Evolutionary conservation across 2,113 vertebrate genomes (phyloP).

Genomic region (Myxocyprinus asiaticus): DNA sequence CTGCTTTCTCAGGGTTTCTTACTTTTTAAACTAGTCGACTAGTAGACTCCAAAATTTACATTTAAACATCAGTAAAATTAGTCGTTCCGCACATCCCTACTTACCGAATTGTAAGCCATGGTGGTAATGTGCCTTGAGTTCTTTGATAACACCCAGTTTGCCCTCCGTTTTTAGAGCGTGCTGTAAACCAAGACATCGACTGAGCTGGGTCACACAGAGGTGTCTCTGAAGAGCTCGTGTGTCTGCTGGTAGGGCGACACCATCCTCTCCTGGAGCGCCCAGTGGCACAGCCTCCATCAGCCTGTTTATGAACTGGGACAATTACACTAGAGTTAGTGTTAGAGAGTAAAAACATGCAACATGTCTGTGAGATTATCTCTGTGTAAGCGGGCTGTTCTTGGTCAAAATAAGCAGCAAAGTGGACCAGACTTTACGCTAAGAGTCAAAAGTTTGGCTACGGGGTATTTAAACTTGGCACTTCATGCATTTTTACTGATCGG

Average conservation of each 20-base stretch:
- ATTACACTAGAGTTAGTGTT: neutral
- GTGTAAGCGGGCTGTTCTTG: no score
- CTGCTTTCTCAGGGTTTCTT: no score
- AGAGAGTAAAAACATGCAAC: no score
- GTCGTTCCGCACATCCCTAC: conserved; percentile 52
- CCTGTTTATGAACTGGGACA: conserved; percentile 84
- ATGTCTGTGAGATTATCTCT: no score
- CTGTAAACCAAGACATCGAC: conserved; percentile 86
- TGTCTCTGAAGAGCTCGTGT: conserved; percentile 92
- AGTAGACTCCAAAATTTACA: no score
- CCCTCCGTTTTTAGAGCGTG: conserved; percentile 79
- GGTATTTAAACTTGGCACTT: no score
- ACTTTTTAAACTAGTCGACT: no score
- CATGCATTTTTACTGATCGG: no score
- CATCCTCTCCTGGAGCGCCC: conserved; percentile 70
- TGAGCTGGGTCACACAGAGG: conserved; percentile 89
- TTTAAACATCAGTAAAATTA: no score
- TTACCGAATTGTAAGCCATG: conserved; percentile 93
- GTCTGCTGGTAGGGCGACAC: conserved; percentile 79
- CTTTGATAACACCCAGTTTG: conserved; percentile 80
- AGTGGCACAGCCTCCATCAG: conserved; percentile 85
- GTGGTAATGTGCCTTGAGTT: conserved; percentile 88
- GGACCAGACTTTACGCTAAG: no score
- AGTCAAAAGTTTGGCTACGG: no score
- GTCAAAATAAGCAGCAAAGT: no score